Evolutionary conservation across 2,797 vertebrate genomes (phyloP).

Genomic region (Helarctos malayanus): DNA sequence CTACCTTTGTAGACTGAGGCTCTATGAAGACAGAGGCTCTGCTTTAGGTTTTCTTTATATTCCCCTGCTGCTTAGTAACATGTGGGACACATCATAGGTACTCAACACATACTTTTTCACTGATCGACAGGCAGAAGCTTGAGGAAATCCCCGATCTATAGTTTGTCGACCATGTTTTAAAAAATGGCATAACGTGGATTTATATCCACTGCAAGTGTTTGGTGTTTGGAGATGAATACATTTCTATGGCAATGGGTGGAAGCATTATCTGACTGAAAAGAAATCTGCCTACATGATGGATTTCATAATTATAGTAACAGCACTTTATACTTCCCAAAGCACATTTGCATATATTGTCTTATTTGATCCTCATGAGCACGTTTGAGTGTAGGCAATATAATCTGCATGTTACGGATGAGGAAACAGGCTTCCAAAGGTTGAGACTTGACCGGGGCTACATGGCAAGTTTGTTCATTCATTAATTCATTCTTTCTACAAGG

Average conservation of each 20-base stretch:
- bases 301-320: constrained; percentile 27
- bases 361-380: not conserved
- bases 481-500: constrained; percentile 13
- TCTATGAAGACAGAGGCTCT: not conserved
- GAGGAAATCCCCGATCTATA: not conserved
- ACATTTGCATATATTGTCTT: not conserved
- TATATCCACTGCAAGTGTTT: not conserved
- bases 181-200: not conserved
- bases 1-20: constrained; percentile 11
- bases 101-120: constrained; percentile 2
- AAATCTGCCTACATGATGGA: constrained; percentile 11
- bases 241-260: not conserved
- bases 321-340: constrained; percentile 22
- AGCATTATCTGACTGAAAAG: constrained; percentile 35
- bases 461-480: not conserved
- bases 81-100: not conserved
- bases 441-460: not conserved
- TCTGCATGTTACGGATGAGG: not conserved
- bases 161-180: not conserved
- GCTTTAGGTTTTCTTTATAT: constrained; percentile 13
- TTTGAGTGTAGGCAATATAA: not conserved
- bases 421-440: not conserved
- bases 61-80: not conserved
- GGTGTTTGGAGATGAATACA: constrained; percentile 25
- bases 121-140: not conserved